Evolutionary conservation across 2,113 vertebrate species (phyloP), one percentile per base, ranked within the genome.

Genomic region (Chionodraco myersi): DNA sequence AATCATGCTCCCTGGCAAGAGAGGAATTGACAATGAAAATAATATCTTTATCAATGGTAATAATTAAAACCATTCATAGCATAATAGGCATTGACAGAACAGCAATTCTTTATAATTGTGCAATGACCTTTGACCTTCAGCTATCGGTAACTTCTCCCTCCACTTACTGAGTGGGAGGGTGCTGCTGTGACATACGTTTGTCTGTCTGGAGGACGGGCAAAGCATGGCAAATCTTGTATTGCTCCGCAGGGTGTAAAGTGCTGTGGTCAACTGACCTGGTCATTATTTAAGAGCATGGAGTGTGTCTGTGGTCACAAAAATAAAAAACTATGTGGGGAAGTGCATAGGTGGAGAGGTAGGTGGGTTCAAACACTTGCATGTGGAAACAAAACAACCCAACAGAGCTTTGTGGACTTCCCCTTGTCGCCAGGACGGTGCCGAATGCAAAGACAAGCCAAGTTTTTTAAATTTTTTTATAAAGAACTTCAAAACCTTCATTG

Each of bases 271-370:
- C 70, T 6, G 85, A 92, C 85, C 76, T 68, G 79, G 87, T 78
- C 86, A 64, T 84, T 52, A n/a, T 62, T 86, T 85, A 92, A 90
- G 81, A 87, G 83, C 82, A 86, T 79, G 88, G 89, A 91, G 90
- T 89, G 84, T 75, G 83, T 92, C 69, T 77, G 89, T 87, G 89
- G 86, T 90, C 85, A 90, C 85, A 89, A 88, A 91, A 72, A 69
- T 59, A 72, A 80, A 80, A 72, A 75, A 56, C 61, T 13, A 59
- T 54, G 79, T 63, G 90, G 83, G 87, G 87, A 82, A 85, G 90
- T 93, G 93, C 92, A 91, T 73, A 84, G 79, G 87, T 91, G 92
- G 87, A 92, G 93, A 94, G 92, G 92, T 94, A 93, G 92, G 92
- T 92, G 90, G 90, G 79, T 91, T 93, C 88, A 93, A 92, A 92